Evolutionary conservation across 1,140 invertebrate genomes (phyloP), one percentile per base, ranked within the genome.

Genomic region (Archegozetes longisetosus): DNA sequence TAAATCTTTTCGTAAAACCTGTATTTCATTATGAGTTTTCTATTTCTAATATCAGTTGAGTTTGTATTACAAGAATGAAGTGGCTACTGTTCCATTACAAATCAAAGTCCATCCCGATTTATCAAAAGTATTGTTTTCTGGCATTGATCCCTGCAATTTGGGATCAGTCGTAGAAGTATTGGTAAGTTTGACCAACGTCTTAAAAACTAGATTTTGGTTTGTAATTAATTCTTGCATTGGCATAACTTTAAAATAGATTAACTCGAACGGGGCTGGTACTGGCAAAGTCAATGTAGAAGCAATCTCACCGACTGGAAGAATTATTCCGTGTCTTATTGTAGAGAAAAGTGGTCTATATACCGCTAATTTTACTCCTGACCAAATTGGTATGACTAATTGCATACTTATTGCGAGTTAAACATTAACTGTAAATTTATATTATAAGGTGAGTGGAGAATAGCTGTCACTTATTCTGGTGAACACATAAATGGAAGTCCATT

Each of bases 401-500:
- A n/a, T 14, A 14, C 14, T 14, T 14, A 47, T 14, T 47, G 46
- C 46, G 14, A 14, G 46, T n/a, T 47, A 14, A 14, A 47, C 14
- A 47, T 14, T 47, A 47, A 14, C 14, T 14, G n/a, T 14, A 14
- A 53, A 47, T 40, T 60, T 2, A 53, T 4, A 23, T n/a, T 62
- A 66, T 58, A 64, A 78, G 77, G 77, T 47, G 86, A 92, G 67
- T 98, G 93, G 92, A 84, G 87, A 64, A 92, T 98, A 55, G 85
- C 86, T 62, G 93, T 98, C 60, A 84, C 86, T 23, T 96, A 96
- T 71, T 89, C 94, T 67, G 88, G 87, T 40, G 84, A 90, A 69
- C 88, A 96, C 70, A 96, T 98, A 65, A 84, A 88, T 70, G 93
- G 92, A 51, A 90, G 90, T 55, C 94, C 94, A 2, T 98, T 96